Percentiles rank a stretch among this genome's conserved stretches.
Evolutionary conservation across 2,888 invertebrate genomes (phyloP).

Genomic region (Drosophila histrio): DNA sequence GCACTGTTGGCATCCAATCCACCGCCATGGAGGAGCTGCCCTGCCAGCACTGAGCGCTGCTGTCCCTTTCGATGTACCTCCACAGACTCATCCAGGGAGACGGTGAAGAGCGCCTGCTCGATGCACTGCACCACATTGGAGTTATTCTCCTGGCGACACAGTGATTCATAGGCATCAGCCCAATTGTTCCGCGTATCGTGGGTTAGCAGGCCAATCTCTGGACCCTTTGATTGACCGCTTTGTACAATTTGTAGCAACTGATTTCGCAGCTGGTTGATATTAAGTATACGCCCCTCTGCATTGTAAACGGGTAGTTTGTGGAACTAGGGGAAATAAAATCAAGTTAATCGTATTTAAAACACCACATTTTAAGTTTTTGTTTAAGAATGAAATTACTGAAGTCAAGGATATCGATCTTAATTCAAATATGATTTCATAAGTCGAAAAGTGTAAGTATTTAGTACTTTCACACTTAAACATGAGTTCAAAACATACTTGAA

Average conservation of each 20-base stretch:
- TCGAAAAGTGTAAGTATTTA: no score
- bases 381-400: no score
- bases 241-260: constrained; percentile 85
- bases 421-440: no score
- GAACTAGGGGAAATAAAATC: constrained; percentile 86
- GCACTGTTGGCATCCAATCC: constrained; percentile 89
- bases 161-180: constrained; percentile 88
- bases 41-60: constrained; percentile 85
- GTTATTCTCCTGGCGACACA: constrained; percentile 85
- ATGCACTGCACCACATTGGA: constrained; percentile 87
- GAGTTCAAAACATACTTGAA: no score
- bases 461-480: no score
- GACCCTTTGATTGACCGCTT: constrained; percentile 84
- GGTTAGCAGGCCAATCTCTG: constrained; percentile 91
- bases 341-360: no score
- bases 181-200: constrained; percentile 91
- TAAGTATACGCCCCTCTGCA: constrained; percentile 86
- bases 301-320: constrained; percentile 87
- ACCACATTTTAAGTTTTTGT: no score
- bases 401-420: no score
- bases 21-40: constrained; percentile 93
- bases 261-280: constrained; percentile 87
- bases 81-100: constrained; percentile 90
- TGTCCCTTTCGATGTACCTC: constrained; percentile 58
- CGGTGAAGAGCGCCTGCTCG: constrained; percentile 90